These are phyloP conservation scores for Sigmodon hispidus DNA, from an alignment of 2,113 vertebrate genomes.

Conservation along the genomic window DNA sequence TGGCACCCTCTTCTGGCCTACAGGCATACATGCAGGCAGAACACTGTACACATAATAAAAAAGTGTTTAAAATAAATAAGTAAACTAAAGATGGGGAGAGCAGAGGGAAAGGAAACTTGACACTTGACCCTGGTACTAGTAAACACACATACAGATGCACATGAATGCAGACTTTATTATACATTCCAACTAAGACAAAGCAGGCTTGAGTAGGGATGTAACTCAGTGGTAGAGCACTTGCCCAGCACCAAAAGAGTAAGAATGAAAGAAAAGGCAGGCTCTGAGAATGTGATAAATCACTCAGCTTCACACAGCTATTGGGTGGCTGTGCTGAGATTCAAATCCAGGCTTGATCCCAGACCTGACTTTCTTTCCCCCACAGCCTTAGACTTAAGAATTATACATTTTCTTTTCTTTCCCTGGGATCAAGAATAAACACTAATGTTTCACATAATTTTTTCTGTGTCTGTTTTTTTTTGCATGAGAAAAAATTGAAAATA, in stretches of 20 bases:
- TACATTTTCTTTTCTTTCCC: neutral
- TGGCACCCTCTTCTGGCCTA: too few relatives aligned
- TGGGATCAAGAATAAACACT: slow-evolving; percentile 39
- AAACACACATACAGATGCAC: too few relatives aligned
- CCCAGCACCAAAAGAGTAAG: neutral
- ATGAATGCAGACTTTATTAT: neutral
- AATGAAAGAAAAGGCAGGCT: neutral
- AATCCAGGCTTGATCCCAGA: slow-evolving; percentile 32
- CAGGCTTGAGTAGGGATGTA: neutral
- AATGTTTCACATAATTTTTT: slow-evolving; percentile 48
- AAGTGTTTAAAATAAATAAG: too few relatives aligned
- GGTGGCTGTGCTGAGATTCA: neutral
- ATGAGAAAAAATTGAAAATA: slow-evolving; percentile 51
- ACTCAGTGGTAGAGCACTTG: neutral
- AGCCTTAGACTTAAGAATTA: slow-evolving; percentile 6
- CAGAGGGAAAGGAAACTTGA: too few relatives aligned
- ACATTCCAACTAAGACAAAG: neutral
- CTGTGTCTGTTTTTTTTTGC: neutral
- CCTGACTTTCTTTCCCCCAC: neutral
- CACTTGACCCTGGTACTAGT: neutral
- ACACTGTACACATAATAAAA: too few relatives aligned
- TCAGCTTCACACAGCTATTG: neutral
- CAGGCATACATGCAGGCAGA: too few relatives aligned
- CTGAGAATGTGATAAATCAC: neutral
- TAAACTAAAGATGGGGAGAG: too few relatives aligned